A percentile compares a stretch with the other conserved stretches of the same genome.
Conservation (phyloP, 2,888 invertebrate species). For the Pristionchus fissidentatus region DNA sequence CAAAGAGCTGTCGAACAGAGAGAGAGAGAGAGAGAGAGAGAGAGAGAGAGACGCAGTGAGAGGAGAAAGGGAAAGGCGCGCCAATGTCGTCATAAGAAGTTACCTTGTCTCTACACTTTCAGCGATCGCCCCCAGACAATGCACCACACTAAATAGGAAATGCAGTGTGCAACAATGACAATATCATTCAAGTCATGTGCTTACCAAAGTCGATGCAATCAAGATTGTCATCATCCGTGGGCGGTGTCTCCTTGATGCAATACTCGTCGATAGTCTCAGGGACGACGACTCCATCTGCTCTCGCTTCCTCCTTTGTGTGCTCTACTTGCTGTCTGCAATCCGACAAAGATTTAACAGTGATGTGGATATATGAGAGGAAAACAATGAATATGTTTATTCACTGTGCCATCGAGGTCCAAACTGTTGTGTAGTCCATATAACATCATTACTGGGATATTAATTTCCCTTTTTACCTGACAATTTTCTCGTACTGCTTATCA, state of each 20-base stretch:
- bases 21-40: background rate
- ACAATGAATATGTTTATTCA: too few species aligned
- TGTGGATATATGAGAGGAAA: too few species aligned
- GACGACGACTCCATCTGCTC: slow-evolving; percentile 95
- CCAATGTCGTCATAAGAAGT: slow-evolving; percentile 14
- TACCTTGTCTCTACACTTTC: background rate
- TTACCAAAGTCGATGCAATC: slow-evolving; percentile 97
- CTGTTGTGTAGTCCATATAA: too few species aligned
- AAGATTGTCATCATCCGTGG: slow-evolving; percentile 86
- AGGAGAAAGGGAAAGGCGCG: slow-evolving; percentile 22
- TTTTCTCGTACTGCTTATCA: slow-evolving; percentile 95
- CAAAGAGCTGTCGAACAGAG: background rate
- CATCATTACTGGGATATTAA: too few species aligned
- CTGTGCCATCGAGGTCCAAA: too few species aligned
- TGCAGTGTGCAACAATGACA: background rate
- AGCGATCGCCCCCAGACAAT: background rate
- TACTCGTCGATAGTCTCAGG: slow-evolving; percentile 98
- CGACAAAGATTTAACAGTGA: background rate
- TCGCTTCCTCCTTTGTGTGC: slow-evolving; percentile 93
- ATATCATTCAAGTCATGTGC: slow-evolving; percentile 49
- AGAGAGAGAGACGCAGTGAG: background rate
- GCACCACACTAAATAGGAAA: background rate
- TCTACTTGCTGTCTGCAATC: slow-evolving; percentile 91
- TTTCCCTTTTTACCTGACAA: slow-evolving; percentile 80
- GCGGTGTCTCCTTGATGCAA: slow-evolving; percentile 90